Evolutionary conservation across 2,888 invertebrate species (phyloP), one percentile per base, ranked within the genome.

Genomic region (Hirtodrosophila histrioides): DNA sequence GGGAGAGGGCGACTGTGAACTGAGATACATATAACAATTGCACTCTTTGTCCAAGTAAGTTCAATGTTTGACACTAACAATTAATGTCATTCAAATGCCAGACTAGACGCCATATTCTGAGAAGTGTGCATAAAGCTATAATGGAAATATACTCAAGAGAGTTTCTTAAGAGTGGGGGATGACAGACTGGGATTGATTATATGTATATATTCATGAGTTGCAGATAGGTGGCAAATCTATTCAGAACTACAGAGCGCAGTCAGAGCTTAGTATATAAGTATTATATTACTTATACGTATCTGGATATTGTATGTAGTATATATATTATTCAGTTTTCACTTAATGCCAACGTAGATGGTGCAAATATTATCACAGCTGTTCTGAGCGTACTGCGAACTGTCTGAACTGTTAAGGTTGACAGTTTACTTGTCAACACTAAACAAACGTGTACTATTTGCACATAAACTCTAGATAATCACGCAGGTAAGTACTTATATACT

Each of bases 351-450:
- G 29, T 11, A n/a, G 7, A 7, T 17, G 11, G 11, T 37, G 49
- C 33, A 65, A 83, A 86, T 86, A 73, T 86, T 73, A 45, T 43
- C 12, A 49, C 78, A 79, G 55, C 37, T 86, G 76, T 44, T 56
- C 8, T 31, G 11, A 35, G 12, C 23, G 10, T 24, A 27, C 27
- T 8, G 4, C 55, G 8, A 41, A 36, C 27, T 58, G 58, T 36
- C 12, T 11, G 27, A 29, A 56, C 33, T 31, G 49, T 41, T 40
- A 9, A 39, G 29, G 17, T 43, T 35, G 33, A 49, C 46, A 41
- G n/a, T 56, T 54, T 45, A 40, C 8, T 23, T 48, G 63, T 12
- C 39, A 45, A 23, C 36, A 29, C 39, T 31, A 37, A 39, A 33
- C 10, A 39, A 43, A 17, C 8, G 4, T 31, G 9, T 17, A 37